phyloP scores from a whole-genome alignment of 1,140 invertebrate species.

The Maconellicoccus hirsutus region DNA sequence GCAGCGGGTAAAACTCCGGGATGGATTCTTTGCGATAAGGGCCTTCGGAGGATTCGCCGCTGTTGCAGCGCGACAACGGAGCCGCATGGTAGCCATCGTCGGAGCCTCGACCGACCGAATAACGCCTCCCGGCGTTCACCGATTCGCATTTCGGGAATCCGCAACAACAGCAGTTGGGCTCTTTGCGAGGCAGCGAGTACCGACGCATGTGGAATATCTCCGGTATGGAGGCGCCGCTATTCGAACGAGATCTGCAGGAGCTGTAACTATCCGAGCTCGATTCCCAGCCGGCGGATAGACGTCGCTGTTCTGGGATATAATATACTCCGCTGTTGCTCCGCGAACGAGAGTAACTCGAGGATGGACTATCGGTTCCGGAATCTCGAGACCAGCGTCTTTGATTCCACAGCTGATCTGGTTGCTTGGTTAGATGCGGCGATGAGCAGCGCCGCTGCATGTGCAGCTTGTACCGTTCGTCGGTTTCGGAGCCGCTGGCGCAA shows the following conservation, averaged over 20 bases:
- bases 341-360: constrained; percentile 46
- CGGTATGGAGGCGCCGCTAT: constrained; percentile 34
- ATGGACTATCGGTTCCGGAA: constrained; percentile 42
- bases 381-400: constrained; percentile 45
- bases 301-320: constrained; percentile 34
- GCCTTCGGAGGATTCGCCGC: constrained; percentile 14
- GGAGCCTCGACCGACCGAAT: constrained; percentile 16
- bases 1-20: constrained; percentile 12
- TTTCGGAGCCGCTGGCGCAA: constrained; percentile 53
- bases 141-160: constrained; percentile 37
- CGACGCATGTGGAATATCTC: constrained; percentile 32
- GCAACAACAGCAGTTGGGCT: constrained; percentile 32
- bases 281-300: constrained; percentile 37
- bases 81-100: constrained; percentile 22
- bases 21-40: constrained; percentile 25
- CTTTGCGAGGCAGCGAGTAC: constrained; percentile 34
- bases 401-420: constrained; percentile 43
- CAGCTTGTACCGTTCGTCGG: constrained; percentile 45
- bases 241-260: constrained; percentile 37
- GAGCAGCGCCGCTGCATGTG: constrained; percentile 41
- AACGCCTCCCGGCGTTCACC: background rate
- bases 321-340: constrained; percentile 40
- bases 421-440: constrained; percentile 39
- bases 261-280: constrained; percentile 37
- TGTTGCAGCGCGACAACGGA: constrained; percentile 24